phyloP scores from a whole-genome alignment of 2,113 vertebrate species.

The Origma solitaria region DNA sequence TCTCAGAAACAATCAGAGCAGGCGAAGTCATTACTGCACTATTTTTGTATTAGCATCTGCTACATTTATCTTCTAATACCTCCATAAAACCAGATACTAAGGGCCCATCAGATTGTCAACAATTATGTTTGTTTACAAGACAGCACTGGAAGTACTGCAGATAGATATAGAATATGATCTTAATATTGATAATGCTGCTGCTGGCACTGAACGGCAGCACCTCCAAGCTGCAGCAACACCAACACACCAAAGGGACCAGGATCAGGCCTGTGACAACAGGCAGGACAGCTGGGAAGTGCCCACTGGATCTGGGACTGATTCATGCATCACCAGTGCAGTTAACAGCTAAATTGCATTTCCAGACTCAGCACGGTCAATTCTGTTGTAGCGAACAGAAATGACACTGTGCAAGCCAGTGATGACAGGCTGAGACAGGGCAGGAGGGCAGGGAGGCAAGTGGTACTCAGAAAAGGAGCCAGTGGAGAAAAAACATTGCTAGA shows the following conservation, averaged over 20 bases:
- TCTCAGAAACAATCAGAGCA: conserved; percentile 13
- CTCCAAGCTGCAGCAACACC: not conserved
- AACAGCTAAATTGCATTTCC: not conserved
- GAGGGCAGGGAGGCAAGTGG: not conserved
- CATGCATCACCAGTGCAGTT: not conserved
- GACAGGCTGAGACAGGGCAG: not conserved
- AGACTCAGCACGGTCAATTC: not conserved
- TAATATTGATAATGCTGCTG: not conserved
- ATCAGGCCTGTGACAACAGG: not conserved
- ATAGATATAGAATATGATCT: not conserved
- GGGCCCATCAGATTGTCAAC: not conserved
- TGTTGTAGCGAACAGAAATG: not conserved
- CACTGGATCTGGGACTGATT: not conserved
- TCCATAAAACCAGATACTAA: not conserved
- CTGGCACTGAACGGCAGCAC: not conserved
- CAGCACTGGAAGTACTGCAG: not conserved
- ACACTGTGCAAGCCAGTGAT: fast-evolving
- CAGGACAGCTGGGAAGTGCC: not conserved
- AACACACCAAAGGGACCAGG: not conserved
- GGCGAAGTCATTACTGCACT: not conserved
- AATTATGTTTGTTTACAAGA: not conserved
- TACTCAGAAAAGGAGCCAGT: not conserved
- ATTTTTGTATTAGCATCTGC: conserved; percentile 2
- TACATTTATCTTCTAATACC: not conserved
- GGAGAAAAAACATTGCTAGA: not conserved